These are phyloP conservation scores for Hycleus phaleratus DNA, from an alignment of 1,140 invertebrate genomes.

Conservation along the genomic window DNA sequence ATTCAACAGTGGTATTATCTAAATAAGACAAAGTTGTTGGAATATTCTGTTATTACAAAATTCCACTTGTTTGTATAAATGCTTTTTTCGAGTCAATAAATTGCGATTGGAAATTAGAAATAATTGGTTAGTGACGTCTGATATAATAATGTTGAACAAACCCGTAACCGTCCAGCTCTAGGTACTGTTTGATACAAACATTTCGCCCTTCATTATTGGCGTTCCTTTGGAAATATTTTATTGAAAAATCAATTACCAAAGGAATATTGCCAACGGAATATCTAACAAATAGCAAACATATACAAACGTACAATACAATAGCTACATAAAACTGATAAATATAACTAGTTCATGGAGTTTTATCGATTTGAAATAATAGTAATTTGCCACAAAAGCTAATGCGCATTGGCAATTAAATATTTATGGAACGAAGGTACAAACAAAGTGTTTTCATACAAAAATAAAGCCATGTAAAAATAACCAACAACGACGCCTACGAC, in stretches of 20 bases:
- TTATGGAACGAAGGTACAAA: slow-evolving; percentile 18
- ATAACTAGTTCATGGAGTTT: slow-evolving; percentile 13
- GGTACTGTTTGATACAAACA: slow-evolving; percentile 16
- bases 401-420: slow-evolving; percentile 28
- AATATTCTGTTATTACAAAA: too few species aligned
- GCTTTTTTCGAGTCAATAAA: too few species aligned
- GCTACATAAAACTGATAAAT: background rate
- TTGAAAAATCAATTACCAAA: slow-evolving; percentile 27
- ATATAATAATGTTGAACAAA: too few species aligned
- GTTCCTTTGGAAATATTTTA: slow-evolving; percentile 20
- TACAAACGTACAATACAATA: slow-evolving; percentile 9
- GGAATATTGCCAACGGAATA: slow-evolving; percentile 28
- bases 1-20: too few species aligned
- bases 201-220: slow-evolving; percentile 15
- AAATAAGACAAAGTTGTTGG: too few species aligned
- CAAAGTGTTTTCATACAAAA: slow-evolving; percentile 14
- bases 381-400: slow-evolving; percentile 27
- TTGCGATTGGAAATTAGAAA: too few species aligned
- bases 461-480: slow-evolving; percentile 13
- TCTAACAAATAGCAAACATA: slow-evolving; percentile 30
- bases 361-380: slow-evolving; percentile 29
- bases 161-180: too few species aligned
- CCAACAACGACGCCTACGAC: slow-evolving; percentile 3
- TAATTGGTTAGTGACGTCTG: too few species aligned
- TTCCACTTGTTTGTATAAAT: too few species aligned